These are phyloP conservation scores for Pholis gunnellus DNA, from an alignment of 2,113 vertebrate species.

Conservation along the genomic window DNA sequence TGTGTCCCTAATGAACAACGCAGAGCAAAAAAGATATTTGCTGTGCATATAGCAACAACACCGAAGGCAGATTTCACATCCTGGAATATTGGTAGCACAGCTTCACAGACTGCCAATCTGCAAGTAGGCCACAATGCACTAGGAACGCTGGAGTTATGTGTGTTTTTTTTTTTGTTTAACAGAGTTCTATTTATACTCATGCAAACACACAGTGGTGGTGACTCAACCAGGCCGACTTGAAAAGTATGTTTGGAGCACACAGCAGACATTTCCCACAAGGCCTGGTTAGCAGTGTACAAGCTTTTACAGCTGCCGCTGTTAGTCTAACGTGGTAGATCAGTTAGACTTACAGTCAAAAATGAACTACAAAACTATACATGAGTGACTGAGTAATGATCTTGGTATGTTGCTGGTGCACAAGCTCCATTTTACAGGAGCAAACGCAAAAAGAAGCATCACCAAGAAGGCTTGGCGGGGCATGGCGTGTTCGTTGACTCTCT, in stretches of 20 bases:
- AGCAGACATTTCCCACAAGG: conserved; percentile 59
- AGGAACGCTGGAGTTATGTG: conserved; percentile 28
- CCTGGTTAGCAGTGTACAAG: conserved; percentile 20
- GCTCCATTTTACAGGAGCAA: not conserved
- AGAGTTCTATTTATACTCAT: conserved; percentile 70
- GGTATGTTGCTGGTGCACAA: not conserved
- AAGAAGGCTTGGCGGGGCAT: not conserved
- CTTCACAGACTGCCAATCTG: conserved; percentile 54
- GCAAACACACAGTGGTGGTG: conserved; percentile 58
- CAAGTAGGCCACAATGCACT: conserved; percentile 68
- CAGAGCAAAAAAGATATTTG: conserved; percentile 8
- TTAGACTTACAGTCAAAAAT: not conserved
- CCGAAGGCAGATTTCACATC: conserved; percentile 37
- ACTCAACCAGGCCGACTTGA: conserved; percentile 77
- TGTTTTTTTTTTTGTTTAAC: conserved; percentile 14
- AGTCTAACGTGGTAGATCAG: conserved; percentile 15
- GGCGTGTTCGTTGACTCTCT: not conserved
- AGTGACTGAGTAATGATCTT: not conserved
- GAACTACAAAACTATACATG: not conserved
- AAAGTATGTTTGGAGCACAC: conserved; percentile 61
- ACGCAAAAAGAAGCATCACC: not conserved
- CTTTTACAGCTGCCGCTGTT: not conserved
- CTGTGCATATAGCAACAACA: conserved; percentile 31
- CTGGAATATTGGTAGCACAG: conserved; percentile 26
- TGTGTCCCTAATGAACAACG: conserved; percentile 22